Percentiles rank a stretch among this genome's conserved stretches.
Evolutionary conservation across 2,113 vertebrate genomes (phyloP).

Genomic region (Corydoras maculifer): DNA sequence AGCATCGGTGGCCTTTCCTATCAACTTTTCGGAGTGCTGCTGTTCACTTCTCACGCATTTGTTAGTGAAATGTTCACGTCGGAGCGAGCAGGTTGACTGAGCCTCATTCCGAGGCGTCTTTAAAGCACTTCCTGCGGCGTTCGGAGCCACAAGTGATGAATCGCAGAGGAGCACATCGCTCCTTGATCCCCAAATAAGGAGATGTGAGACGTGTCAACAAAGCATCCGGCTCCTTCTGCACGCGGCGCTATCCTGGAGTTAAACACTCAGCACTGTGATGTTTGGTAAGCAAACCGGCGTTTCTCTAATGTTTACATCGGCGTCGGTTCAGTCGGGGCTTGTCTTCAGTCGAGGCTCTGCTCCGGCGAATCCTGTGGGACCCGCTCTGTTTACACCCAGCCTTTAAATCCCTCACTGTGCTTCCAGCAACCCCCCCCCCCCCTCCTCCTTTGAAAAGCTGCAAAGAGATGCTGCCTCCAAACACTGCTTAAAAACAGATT

Average conservation of each 20-base stretch:
- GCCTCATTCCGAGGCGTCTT: slow-evolving; percentile 1
- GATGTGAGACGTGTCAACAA: slow-evolving; percentile 25
- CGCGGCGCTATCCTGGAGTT: slow-evolving; percentile 8
- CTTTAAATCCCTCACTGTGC: slow-evolving; percentile 38
- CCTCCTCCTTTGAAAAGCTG: slow-evolving; percentile 29
- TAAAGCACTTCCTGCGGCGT: slow-evolving; percentile 11
- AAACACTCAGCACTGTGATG: slow-evolving; percentile 16
- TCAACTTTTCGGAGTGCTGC: no score
- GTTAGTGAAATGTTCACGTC: no score
- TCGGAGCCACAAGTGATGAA: slow-evolving; percentile 16
- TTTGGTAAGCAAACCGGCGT: slow-evolving; percentile 36
- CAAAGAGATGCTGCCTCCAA: slow-evolving; percentile 40
- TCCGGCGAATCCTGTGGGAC: slow-evolving; percentile 25
- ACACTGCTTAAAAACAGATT: slow-evolving; percentile 50
- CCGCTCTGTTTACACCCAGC: slow-evolving; percentile 33
- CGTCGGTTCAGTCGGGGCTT: slow-evolving; percentile 21
- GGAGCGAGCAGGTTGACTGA: no score
- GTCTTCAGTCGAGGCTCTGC: slow-evolving; percentile 14
- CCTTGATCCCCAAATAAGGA: slow-evolving; percentile 32
- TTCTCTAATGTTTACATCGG: slow-evolving; percentile 34
- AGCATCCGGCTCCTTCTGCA: slow-evolving; percentile 13
- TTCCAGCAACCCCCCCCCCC: slow-evolving; percentile 10
- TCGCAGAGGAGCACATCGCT: slow-evolving; percentile 22
- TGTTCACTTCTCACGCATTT: no score
- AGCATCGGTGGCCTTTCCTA: no score